Evolutionary conservation across 2,888 invertebrate species (phyloP).

Genomic region (Ptychoptera contaminata): DNA sequence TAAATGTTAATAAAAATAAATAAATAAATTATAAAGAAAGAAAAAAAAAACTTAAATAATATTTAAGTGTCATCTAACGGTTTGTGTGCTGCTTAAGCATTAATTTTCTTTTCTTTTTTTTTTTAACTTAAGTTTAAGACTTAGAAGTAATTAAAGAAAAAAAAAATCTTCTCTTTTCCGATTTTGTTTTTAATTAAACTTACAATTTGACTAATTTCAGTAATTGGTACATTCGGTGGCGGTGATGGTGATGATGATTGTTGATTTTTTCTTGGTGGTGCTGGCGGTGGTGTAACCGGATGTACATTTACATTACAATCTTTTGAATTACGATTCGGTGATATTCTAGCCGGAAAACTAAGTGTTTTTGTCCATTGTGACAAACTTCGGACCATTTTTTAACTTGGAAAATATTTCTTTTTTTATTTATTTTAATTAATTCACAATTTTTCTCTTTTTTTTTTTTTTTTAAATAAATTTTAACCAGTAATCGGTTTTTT

Average conservation of each 20-base stretch:
- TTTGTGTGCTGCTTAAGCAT: too few relatives aligned
- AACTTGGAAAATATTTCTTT: background rate
- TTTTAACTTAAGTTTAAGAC: background rate
- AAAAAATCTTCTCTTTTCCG: background rate
- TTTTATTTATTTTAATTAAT: background rate
- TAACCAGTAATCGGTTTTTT: too few relatives aligned
- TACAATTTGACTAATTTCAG: constrained; percentile 52
- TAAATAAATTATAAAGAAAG: too few relatives aligned
- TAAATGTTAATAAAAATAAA: too few relatives aligned
- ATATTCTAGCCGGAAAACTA: constrained; percentile 74
- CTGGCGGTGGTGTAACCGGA: constrained; percentile 35
- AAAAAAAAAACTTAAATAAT: too few relatives aligned
- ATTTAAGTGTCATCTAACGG: too few relatives aligned
- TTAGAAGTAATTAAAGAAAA: too few relatives aligned
- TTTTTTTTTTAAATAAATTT: background rate
- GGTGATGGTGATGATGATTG: constrained; percentile 37
- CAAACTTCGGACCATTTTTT: constrained; percentile 69
- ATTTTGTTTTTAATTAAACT: constrained; percentile 23
- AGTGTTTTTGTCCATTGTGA: constrained; percentile 84
- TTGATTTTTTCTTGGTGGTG: constrained; percentile 43
- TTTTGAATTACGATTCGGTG: constrained; percentile 64
- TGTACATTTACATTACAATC: constrained; percentile 46
- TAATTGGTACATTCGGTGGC: constrained; percentile 38
- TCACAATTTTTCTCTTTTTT: background rate
- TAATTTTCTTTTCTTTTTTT: background rate